Conservation (phyloP, 92 coral and sea anemone genomes). For the Siderastrea siderea region DNA sequence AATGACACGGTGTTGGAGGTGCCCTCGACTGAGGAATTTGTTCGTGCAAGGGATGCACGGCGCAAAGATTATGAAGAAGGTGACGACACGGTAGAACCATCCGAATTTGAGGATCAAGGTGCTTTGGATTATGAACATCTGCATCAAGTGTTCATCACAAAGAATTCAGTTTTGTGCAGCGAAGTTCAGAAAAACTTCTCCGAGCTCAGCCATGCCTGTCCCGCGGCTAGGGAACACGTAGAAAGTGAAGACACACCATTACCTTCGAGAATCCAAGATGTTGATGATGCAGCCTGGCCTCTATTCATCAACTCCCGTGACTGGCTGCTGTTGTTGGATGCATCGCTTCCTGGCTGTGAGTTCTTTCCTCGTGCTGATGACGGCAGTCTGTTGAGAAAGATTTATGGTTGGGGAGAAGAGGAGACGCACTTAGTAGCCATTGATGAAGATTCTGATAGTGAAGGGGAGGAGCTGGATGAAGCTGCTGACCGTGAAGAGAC, state of each 20-base stretch:
- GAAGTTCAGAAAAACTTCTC: slow-evolving; percentile 95
- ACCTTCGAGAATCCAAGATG: slow-evolving; percentile 76
- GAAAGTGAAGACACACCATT: slow-evolving; percentile 65
- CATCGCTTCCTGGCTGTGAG: slow-evolving; percentile 84
- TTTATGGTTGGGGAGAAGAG: slow-evolving; percentile 97
- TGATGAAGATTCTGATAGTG: slow-evolving; percentile 78
- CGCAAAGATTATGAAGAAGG: slow-evolving; percentile 61
- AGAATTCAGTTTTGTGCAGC: slow-evolving; percentile 94
- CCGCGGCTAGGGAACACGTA: slow-evolving; percentile 68
- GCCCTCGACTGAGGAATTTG: slow-evolving; percentile 37
- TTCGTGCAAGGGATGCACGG: slow-evolving; percentile 66
- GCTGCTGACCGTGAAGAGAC: slow-evolving; percentile 36
- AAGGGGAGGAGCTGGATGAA: slow-evolving; percentile 71
- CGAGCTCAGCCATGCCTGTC: slow-evolving; percentile 92
- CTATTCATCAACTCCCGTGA: slow-evolving; percentile 90
- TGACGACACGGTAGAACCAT: slow-evolving; percentile 33
- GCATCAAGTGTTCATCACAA: slow-evolving; percentile 95
- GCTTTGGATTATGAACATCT: slow-evolving; percentile 81
- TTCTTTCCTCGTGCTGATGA: slow-evolving; percentile 89
- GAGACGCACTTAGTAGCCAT: slow-evolving; percentile 83
- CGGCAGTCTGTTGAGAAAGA: slow-evolving; percentile 84
- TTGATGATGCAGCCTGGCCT: slow-evolving; percentile 93
- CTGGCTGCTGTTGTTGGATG: slow-evolving; percentile 92
- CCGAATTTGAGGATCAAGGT: slow-evolving; percentile 40
- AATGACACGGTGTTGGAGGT: neutral